Evolutionary conservation across 2,888 invertebrate species (phyloP).

Genomic region (Tuta absoluta): DNA sequence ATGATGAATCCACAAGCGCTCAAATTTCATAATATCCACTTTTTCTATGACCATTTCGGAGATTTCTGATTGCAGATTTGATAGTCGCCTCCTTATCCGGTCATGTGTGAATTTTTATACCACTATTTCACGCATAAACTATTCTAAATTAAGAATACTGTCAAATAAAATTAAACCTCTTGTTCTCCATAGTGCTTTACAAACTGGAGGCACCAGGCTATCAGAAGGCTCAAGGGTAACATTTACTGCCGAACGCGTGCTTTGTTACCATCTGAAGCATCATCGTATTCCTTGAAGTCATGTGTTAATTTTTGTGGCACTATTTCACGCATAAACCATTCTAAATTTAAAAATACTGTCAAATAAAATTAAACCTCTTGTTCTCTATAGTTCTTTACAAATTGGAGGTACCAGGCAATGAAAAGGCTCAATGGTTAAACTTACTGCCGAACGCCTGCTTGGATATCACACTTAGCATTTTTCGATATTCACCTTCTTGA

Average conservation of each 20-base stretch:
- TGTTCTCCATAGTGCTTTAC: constrained; percentile 40
- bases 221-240: constrained; percentile 78
- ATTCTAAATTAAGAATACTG: too few relatives aligned
- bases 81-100: too few relatives aligned
- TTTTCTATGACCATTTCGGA: too few relatives aligned
- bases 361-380: too few relatives aligned
- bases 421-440: constrained; percentile 77
- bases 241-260: constrained; percentile 73
- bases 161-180: too few relatives aligned
- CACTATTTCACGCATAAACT: too few relatives aligned
- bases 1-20: too few relatives aligned
- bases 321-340: too few relatives aligned
- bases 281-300: constrained; percentile 71
- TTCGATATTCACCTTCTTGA: constrained; percentile 69
- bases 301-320: too few relatives aligned
- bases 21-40: too few relatives aligned
- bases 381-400: constrained; percentile 40
- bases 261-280: constrained; percentile 61
- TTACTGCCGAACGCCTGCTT: constrained; percentile 70
- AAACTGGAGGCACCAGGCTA: constrained; percentile 57
- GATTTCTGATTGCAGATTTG: too few relatives aligned
- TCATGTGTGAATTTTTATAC: constrained; percentile 61
- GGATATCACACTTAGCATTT: constrained; percentile 72
- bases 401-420: constrained; percentile 63
- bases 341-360: too few relatives aligned